These are phyloP conservation scores for Chrysolina americana DNA, from an alignment of 2,888 invertebrate species.

Conservation along the genomic window DNA sequence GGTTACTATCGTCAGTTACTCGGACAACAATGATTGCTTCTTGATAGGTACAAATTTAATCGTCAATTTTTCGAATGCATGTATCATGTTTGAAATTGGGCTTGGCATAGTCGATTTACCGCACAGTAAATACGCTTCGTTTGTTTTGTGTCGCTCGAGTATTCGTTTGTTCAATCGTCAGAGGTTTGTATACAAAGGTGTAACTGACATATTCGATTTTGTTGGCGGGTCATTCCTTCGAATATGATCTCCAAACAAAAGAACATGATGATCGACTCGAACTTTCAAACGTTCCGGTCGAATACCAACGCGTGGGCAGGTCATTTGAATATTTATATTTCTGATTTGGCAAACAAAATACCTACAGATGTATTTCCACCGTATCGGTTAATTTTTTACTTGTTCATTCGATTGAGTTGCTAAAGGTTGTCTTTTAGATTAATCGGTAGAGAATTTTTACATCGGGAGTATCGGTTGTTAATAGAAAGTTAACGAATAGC, in stretches of 20 bases:
- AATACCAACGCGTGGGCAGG: conserved; percentile 36
- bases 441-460: conserved; percentile 5
- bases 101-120: conserved; percentile 1
- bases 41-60: conserved; percentile 16
- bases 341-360: conserved; percentile 36
- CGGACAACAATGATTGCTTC: not conserved
- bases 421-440: conserved; percentile 2
- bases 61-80: not conserved
- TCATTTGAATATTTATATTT: conserved; percentile 39
- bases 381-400: not conserved
- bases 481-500: not conserved
- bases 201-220: conserved; percentile 30
- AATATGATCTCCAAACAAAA: conserved; percentile 41
- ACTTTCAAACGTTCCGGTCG: conserved; percentile 36
- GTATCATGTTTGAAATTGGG: conserved; percentile 15
- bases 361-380: conserved; percentile 15
- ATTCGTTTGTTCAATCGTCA: conserved; percentile 15
- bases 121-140: conserved; percentile 4
- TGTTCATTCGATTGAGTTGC: not conserved
- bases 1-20: conserved; percentile 14
- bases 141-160: conserved; percentile 1
- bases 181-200: conserved; percentile 13
- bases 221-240: conserved; percentile 28
- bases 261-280: conserved; percentile 31
- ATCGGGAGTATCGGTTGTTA: not conserved